These are phyloP conservation scores for Helicolenus hilgendorfi DNA, from an alignment of 2,797 vertebrate genomes.

Conservation along the genomic window DNA sequence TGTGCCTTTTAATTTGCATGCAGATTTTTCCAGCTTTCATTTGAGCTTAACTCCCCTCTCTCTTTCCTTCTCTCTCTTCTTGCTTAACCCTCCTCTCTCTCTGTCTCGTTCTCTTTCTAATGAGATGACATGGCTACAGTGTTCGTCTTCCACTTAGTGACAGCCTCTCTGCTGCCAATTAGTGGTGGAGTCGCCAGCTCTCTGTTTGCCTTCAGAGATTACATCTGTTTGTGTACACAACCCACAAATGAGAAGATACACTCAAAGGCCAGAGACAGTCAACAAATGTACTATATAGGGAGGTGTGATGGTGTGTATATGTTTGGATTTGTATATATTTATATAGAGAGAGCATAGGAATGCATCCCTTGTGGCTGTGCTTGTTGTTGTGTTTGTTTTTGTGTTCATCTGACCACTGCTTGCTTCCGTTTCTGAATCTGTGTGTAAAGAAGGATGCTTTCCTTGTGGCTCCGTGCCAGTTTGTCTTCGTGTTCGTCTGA, in stretches of 20 bases:
- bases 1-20: constrained; percentile 62
- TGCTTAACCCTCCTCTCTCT: neutral
- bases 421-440: neutral
- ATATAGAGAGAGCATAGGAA: neutral
- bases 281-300: constrained; percentile 42
- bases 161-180: constrained; percentile 85
- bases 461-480: neutral
- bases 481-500: neutral
- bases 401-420: neutral
- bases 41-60: neutral
- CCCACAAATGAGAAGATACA: constrained; percentile 77
- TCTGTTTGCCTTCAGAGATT: constrained; percentile 81
- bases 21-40: constrained; percentile 41
- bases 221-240: constrained; percentile 80
- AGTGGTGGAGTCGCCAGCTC: constrained; percentile 69
- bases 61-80: neutral
- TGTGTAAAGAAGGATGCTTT: neutral
- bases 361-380: neutral
- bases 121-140: constrained; percentile 75
- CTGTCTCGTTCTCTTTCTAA: constrained; percentile 55
- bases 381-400: neutral
- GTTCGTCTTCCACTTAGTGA: constrained; percentile 67
- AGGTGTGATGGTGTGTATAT: neutral
- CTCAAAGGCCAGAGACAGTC: constrained; percentile 68
- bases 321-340: neutral